Evolutionary conservation across 92 coral and sea anemone species (phyloP).

Genomic region (Phenganax stokvisi): DNA sequence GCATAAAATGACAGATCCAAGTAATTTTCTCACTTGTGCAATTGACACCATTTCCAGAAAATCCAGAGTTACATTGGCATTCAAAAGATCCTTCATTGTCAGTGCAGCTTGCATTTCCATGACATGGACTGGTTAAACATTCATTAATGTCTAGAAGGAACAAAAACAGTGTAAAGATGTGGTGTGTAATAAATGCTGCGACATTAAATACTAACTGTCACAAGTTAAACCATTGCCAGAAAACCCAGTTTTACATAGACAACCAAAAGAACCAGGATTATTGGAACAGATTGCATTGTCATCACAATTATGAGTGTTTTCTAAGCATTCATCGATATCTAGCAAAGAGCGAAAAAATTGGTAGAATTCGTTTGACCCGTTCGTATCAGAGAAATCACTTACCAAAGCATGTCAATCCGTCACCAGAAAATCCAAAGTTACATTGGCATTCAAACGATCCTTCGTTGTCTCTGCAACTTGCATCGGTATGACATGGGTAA

Average conservation of each 20-base stretch:
- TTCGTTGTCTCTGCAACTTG: background rate
- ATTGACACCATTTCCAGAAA: conserved; percentile 5
- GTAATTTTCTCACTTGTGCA: conserved; percentile 2
- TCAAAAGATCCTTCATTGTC: conserved; percentile 17
- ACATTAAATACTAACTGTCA: background rate
- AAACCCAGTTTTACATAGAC: conserved; percentile 20
- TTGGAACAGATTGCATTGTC: conserved; percentile 21
- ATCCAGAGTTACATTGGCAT: background rate
- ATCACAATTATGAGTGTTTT: background rate
- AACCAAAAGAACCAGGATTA: conserved; percentile 8
- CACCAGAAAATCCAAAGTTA: conserved; percentile 8
- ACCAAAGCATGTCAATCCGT: conserved; percentile 12
- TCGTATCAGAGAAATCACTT: background rate
- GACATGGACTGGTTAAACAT: conserved; percentile 5
- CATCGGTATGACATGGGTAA: conserved; percentile 11
- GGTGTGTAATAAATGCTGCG: background rate
- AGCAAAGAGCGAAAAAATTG: background rate
- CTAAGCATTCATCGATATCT: conserved; percentile 20
- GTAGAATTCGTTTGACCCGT: too few relatives aligned
- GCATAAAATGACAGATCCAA: too few relatives aligned
- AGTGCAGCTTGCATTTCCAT: conserved; percentile 7
- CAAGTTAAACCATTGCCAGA: conserved; percentile 16
- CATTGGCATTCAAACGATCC: conserved; percentile 29
- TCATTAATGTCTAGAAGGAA: conserved; percentile 2
- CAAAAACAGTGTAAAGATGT: background rate